Evolutionary conservation across 2,797 vertebrate genomes (phyloP), one percentile per base, ranked within the genome.

Genomic region (Sciurus vulgaris): DNA sequence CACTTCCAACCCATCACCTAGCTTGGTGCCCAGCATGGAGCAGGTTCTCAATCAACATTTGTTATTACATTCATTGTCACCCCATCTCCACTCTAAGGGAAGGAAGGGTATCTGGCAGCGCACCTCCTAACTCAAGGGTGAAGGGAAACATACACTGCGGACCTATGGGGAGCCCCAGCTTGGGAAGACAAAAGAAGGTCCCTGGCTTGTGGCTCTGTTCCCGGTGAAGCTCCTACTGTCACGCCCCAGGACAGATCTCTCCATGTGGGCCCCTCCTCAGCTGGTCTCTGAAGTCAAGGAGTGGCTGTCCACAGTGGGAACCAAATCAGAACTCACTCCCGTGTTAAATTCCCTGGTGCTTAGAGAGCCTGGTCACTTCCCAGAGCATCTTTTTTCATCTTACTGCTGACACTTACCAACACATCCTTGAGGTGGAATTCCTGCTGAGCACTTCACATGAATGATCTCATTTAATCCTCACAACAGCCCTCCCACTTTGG

Each of bases 351-450:
- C 8, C 41, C 47, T 47, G 13, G 14, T 30, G 0, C n/a, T 49
- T 51, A 18, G 24, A 83, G 35, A 83, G 35, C 33, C 24, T 47
- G 22, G 35, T 59, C 51, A 35, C 26, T 91, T 73, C 47, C 47
- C 38, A 85, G 76, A 47, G 15, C 47, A 81, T 38, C 51, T 47
- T 96, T 82, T 20, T 91, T 76, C 63, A n/a, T 69, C 63, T 91
- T 92, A 56, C 77, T 28, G 28, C 38, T 49, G 63, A 49, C 35
- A 78, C 65, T n/a, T n/a, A 63, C 44, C 10, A 67, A 47, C 61
- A 44, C 4, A 35, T 24, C 28, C 9, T 35, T 41, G 15, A 17
- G 7, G 51, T 61, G 89, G 70, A 83, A 86, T 89, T 26, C 9
- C 70, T 69, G n/a, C 69, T 79, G 72, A 72, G 87, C 26, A 49